Conservation (phyloP, 2,888 invertebrate species). For the Arrhopalites spinosus region DNA sequence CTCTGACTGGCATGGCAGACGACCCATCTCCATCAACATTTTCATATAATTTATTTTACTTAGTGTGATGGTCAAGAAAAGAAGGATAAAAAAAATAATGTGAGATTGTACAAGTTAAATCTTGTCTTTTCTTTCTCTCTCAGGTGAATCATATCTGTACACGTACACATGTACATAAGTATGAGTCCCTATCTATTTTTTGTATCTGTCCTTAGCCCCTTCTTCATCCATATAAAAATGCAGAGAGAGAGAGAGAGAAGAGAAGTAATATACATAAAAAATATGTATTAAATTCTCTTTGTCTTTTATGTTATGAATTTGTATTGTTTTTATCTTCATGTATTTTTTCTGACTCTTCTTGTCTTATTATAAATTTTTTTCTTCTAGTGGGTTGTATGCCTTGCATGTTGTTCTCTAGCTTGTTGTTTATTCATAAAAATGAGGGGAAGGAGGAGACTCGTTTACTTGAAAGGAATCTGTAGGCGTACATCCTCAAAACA, state of each 20-base stretch:
- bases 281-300: too few species aligned
- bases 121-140: slow-evolving; percentile 21
- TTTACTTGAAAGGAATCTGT: too few species aligned
- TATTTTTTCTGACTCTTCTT: too few species aligned
- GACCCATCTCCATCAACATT: slow-evolving; percentile 25
- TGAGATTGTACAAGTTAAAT: slow-evolving; percentile 31
- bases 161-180: not conserved
- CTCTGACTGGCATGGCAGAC: not conserved
- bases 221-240: not conserved
- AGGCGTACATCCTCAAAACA: too few species aligned
- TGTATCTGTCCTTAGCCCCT: not conserved
- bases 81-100: slow-evolving; percentile 18
- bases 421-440: too few species aligned
- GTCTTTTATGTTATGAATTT: too few species aligned
- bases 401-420: too few species aligned
- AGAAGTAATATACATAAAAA: not conserved
- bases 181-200: slow-evolving; percentile 1
- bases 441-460: too few species aligned
- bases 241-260: not conserved
- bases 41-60: slow-evolving; percentile 30
- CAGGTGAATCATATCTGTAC: not conserved
- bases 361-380: too few species aligned
- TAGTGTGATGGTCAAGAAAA: slow-evolving; percentile 34
- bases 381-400: too few species aligned
- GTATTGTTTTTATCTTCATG: too few species aligned